Evolutionary conservation across 2,113 vertebrate species (phyloP).

Genomic region (Smithornis capensis): DNA sequence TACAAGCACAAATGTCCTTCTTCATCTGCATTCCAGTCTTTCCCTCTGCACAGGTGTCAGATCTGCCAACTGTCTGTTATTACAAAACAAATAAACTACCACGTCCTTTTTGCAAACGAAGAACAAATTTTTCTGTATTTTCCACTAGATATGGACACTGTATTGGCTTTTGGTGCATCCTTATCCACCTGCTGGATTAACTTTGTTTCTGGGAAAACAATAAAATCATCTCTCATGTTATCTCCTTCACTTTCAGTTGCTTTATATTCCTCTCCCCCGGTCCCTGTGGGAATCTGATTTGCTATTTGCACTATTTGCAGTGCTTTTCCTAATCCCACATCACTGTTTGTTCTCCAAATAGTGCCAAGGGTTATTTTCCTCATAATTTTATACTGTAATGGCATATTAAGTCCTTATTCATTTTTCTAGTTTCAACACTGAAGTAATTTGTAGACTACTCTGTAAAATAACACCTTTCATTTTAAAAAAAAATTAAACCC

Average conservation of each 20-base stretch:
- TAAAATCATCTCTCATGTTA: background rate
- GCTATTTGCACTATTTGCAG: background rate
- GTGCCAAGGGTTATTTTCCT: background rate
- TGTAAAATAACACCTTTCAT: background rate
- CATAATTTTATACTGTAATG: background rate
- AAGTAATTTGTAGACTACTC: background rate
- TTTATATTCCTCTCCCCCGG: background rate
- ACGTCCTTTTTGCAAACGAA: background rate
- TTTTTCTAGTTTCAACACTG: background rate
- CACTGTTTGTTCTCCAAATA: background rate
- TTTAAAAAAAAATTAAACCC: background rate
- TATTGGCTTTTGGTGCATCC: background rate
- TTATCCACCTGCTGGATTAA: background rate
- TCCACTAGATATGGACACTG: background rate
- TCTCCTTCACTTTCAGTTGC: background rate
- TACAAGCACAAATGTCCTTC: background rate
- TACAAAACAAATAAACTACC: background rate
- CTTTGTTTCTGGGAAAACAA: background rate
- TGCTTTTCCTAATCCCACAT: background rate
- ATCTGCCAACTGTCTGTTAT: background rate
- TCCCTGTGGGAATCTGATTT: background rate
- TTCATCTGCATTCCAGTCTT: background rate
- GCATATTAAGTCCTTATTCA: background rate
- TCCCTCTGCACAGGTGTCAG: background rate
- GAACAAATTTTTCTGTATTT: background rate